Conservation (phyloP, 2,113 vertebrate genomes). For the Oryzias melastigma region DNA sequence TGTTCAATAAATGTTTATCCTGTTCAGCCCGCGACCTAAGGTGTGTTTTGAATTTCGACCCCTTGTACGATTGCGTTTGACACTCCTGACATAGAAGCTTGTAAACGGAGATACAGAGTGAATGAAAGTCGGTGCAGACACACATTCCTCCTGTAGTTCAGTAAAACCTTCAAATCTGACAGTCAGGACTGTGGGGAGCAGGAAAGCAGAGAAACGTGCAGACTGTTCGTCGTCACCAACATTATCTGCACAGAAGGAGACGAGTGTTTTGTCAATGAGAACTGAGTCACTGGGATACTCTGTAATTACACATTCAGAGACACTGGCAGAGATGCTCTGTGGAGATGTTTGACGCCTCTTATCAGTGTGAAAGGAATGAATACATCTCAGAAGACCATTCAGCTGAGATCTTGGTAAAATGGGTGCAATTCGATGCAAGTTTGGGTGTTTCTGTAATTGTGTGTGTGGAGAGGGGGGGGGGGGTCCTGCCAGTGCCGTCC, state of each 20-base stretch:
- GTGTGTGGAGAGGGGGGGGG: slow-evolving; percentile 9
- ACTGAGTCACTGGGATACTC: not conserved
- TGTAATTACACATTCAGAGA: slow-evolving; percentile 12
- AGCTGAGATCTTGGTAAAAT: slow-evolving; percentile 16
- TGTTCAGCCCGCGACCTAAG: too few species aligned
- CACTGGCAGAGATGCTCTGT: not conserved
- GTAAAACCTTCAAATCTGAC: slow-evolving; percentile 7
- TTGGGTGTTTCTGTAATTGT: slow-evolving; percentile 19
- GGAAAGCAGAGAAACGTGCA: not conserved
- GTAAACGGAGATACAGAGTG: too few species aligned
- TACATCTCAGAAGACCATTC: slow-evolving; percentile 5
- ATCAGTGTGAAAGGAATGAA: slow-evolving; percentile 27
- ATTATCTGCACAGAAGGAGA: slow-evolving; percentile 27
- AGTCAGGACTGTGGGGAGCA: not conserved
- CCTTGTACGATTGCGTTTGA: too few species aligned
- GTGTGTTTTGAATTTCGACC: too few species aligned
- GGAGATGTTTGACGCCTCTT: slow-evolving; percentile 39
- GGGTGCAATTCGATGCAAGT: slow-evolving; percentile 1
- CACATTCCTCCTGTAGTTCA: not conserved
- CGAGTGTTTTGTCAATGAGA: slow-evolving; percentile 36
- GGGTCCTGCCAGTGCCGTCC: slow-evolving; percentile 39
- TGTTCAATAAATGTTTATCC: too few species aligned
- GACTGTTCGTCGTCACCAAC: slow-evolving; percentile 33
- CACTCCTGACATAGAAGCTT: too few species aligned
- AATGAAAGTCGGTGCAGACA: too few species aligned